A percentile compares a stretch with the other conserved stretches of the same genome.
Conservation (phyloP, 2,888 invertebrate species). For the Cephonodes hylas region DNA sequence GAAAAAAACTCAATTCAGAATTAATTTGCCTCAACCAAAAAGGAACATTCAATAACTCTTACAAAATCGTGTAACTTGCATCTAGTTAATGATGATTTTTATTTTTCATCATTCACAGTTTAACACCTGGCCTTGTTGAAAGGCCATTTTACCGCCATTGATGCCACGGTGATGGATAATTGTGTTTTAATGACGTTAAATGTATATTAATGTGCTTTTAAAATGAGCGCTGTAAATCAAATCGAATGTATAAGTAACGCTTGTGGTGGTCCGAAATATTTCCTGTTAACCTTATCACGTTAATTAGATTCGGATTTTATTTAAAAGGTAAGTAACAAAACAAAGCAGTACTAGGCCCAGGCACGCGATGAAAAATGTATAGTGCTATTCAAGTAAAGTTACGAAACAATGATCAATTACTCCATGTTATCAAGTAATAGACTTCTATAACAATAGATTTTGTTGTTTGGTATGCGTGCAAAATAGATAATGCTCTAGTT, state of each 20-base stretch:
- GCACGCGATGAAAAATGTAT: no score
- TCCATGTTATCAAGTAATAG: no score
- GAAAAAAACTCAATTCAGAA: background rate
- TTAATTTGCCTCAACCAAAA: background rate
- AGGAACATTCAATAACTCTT: slow-evolving; percentile 2
- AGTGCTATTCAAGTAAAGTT: no score
- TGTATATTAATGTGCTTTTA: slow-evolving; percentile 40
- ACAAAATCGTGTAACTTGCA: background rate
- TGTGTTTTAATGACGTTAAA: slow-evolving; percentile 44
- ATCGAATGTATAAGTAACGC: background rate
- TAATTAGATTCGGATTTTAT: background rate
- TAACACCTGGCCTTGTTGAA: slow-evolving; percentile 10
- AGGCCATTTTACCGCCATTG: slow-evolving; percentile 9
- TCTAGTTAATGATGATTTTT: background rate
- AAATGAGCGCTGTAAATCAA: slow-evolving; percentile 35
- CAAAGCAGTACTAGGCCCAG: background rate
- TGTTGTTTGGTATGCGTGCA: no score
- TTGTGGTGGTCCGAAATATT: background rate
- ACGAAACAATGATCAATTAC: no score
- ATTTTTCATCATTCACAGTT: slow-evolving; percentile 7
- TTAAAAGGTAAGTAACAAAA: background rate
- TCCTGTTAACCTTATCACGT: background rate
- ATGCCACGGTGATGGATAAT: slow-evolving; percentile 27
- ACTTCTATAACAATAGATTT: no score
- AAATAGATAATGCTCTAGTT: background rate